Evolutionary conservation across 2,888 invertebrate species (phyloP).

Genomic region (Hypomecis atomaria): DNA sequence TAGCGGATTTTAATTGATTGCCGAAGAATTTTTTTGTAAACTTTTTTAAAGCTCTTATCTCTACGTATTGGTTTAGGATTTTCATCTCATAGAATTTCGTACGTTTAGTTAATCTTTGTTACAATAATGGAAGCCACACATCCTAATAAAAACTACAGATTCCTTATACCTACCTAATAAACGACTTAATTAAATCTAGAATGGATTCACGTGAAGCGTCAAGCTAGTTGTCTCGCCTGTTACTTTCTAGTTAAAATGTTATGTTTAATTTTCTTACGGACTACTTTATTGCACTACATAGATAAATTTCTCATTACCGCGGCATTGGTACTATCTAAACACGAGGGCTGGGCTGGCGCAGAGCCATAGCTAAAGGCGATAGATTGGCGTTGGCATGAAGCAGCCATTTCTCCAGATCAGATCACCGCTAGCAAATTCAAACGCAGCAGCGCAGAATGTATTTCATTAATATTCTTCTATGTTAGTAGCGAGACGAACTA

Average conservation of each 20-base stretch:
- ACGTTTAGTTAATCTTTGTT: too few species aligned
- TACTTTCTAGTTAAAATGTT: constrained; percentile 44
- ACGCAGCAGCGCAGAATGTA: constrained; percentile 17
- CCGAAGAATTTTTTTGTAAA: not conserved
- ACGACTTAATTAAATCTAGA: constrained; percentile 30
- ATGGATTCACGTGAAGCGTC: constrained; percentile 28
- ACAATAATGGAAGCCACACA: constrained; percentile 2
- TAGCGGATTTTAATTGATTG: not conserved
- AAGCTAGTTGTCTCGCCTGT: constrained; percentile 18
- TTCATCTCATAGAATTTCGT: too few species aligned
- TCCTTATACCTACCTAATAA: not conserved
- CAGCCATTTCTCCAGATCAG: constrained; percentile 44
- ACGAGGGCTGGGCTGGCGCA: constrained; percentile 32
- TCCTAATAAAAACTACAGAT: constrained; percentile 4
- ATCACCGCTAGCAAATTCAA: constrained; percentile 38
- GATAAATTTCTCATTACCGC: constrained; percentile 63
- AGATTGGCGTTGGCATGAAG: constrained; percentile 40
- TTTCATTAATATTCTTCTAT: constrained; percentile 26
- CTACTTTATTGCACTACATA: constrained; percentile 56
- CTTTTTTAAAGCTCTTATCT: too few species aligned
- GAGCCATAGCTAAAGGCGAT: constrained; percentile 43
- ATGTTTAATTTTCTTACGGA: constrained; percentile 41
- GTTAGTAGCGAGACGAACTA: constrained; percentile 12
- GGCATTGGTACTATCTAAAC: constrained; percentile 36
- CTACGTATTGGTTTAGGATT: too few species aligned